Percentiles rank a stretch among this genome's conserved stretches.
Evolutionary conservation across 2,888 invertebrate genomes (phyloP).

Genomic region (Hipparchia sbordonii): DNA sequence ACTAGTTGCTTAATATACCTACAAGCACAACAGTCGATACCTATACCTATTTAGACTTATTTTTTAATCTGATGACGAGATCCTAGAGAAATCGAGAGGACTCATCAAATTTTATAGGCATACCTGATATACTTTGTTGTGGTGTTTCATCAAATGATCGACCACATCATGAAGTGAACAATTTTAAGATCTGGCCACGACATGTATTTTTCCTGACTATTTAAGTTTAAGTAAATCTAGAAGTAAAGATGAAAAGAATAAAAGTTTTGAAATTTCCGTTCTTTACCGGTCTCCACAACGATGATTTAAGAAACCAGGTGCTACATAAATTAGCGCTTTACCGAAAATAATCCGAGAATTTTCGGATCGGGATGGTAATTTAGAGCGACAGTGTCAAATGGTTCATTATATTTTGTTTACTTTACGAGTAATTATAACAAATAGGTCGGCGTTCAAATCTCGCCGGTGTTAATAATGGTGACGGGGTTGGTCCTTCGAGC

Average conservation of each 20-base stretch:
- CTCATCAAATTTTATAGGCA: too few relatives aligned
- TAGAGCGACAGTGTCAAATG: slow-evolving; percentile 71
- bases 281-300: slow-evolving; percentile 32
- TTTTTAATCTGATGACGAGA: too few relatives aligned
- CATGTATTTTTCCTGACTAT: background rate
- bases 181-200: too few relatives aligned
- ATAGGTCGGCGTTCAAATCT: slow-evolving; percentile 59
- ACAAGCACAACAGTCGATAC: too few relatives aligned
- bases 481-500: slow-evolving; percentile 48
- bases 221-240: too few relatives aligned
- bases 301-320: slow-evolving; percentile 62
- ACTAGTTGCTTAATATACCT: too few relatives aligned
- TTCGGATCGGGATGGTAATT: slow-evolving; percentile 55
- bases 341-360: slow-evolving; percentile 42
- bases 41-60: too few relatives aligned
- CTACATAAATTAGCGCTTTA: slow-evolving; percentile 54
- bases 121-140: too few relatives aligned
- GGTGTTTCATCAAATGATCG: too few relatives aligned
- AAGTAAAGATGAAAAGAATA: background rate
- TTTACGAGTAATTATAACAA: slow-evolving; percentile 65
- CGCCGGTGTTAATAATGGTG: slow-evolving; percentile 50
- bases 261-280: slow-evolving; percentile 43
- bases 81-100: too few relatives aligned
- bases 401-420: slow-evolving; percentile 66
- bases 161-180: too few relatives aligned